Percentiles rank a stretch among this genome's conserved stretches.
Conservation (phyloP, 2,888 invertebrate genomes). For the Eledona agricola region DNA sequence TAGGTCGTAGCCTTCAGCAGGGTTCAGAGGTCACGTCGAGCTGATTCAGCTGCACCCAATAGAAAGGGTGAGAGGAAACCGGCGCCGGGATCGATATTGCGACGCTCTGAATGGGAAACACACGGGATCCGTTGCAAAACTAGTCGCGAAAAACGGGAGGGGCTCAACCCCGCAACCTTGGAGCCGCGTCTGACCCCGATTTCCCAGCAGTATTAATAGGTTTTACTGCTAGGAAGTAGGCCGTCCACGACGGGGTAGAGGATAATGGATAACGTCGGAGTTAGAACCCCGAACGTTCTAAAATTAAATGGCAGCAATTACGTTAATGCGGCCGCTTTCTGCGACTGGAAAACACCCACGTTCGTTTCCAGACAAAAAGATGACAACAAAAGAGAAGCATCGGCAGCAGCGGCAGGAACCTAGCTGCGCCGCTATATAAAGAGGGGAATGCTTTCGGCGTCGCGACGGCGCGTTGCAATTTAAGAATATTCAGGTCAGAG, state of each 20-base stretch:
- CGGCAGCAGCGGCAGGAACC: too few species aligned
- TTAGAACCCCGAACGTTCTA: constrained; percentile 7
- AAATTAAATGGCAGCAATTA: constrained; percentile 25
- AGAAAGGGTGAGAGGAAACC: constrained; percentile 38
- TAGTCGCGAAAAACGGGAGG: background rate
- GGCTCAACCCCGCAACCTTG: too few species aligned
- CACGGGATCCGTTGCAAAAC: constrained; percentile 2
- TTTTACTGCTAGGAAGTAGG: constrained; percentile 23
- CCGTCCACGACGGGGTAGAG: constrained; percentile 16
- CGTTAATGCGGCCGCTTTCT: constrained; percentile 18
- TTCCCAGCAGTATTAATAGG: constrained; percentile 19
- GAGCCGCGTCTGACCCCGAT: too few species aligned
- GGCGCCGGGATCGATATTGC: constrained; percentile 35
- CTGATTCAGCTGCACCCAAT: constrained; percentile 50
- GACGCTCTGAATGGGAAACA: constrained; percentile 34
- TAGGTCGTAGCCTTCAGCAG: constrained; percentile 67
- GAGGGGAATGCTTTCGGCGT: constrained; percentile 39
- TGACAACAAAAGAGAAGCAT: constrained; percentile 22
- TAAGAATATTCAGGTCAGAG: constrained; percentile 47
- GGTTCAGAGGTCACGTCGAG: constrained; percentile 67
- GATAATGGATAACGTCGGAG: background rate
- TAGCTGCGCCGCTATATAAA: constrained; percentile 30
- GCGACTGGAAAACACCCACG: constrained; percentile 20
- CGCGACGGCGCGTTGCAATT: constrained; percentile 49
- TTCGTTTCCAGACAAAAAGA: constrained; percentile 13